Conservation (phyloP, 2,113 vertebrate genomes). For the Chinchilla lanigera region DNA sequence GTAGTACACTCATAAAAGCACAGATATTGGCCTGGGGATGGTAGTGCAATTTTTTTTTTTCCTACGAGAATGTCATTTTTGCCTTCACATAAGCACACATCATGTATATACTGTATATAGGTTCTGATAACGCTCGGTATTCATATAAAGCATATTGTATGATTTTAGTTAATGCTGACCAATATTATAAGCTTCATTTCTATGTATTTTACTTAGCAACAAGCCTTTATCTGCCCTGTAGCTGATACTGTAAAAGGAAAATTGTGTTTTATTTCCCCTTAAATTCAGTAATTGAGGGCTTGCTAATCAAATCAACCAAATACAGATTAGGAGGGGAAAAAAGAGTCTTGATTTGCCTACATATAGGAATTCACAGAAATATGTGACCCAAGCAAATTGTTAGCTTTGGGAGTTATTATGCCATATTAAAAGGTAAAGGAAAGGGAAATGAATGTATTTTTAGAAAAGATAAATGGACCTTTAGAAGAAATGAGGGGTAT, state of each 20-base stretch:
- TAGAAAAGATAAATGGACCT: neutral
- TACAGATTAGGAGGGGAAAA: neutral
- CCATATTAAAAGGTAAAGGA: neutral
- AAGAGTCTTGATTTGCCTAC: neutral
- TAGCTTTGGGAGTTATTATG: neutral
- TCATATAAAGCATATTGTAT: neutral
- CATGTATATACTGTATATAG: neutral
- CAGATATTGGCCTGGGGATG: neutral
- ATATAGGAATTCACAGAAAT: neutral
- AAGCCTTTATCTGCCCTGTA: neutral
- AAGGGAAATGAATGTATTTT: accelerated
- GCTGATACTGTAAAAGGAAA: neutral
- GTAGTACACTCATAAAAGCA: accelerated
- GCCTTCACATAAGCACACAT: neutral
- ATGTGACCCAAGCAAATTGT: neutral
- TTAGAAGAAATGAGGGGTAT: neutral
- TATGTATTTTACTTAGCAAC: neutral
- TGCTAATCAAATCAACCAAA: neutral
- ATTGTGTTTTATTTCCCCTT: neutral
- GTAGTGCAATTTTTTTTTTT: neutral
- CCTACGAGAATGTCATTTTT: neutral
- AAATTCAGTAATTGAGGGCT: neutral
- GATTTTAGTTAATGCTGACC: neutral
- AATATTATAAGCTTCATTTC: neutral
- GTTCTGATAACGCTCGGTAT: neutral